Percentiles rank a stretch among this genome's conserved stretches.
Evolutionary conservation across 2,113 vertebrate genomes (phyloP).

Genomic region (Capra hircus): DNA sequence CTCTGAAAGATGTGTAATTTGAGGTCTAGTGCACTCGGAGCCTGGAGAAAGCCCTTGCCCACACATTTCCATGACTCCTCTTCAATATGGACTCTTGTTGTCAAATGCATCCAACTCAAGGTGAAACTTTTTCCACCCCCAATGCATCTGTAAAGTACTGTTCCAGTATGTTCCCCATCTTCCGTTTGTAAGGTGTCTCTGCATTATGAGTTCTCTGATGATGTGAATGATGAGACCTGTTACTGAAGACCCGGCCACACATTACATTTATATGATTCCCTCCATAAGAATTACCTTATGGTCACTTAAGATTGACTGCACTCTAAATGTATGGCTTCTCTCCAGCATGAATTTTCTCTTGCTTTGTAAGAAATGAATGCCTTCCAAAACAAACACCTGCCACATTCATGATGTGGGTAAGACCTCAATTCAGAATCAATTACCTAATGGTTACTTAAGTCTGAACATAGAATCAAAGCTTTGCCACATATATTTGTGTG

Average conservation of each 20-base stretch:
- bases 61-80: not conserved
- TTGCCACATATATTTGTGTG: not conserved
- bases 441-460: not conserved
- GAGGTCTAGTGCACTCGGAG: not conserved
- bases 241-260: too few species aligned
- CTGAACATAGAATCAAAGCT: not conserved
- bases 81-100: not conserved
- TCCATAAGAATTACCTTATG: too few species aligned
- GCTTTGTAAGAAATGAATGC: not conserved
- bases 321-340: too few species aligned
- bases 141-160: too few species aligned
- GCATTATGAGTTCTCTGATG: too few species aligned
- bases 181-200: too few species aligned
- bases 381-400: not conserved
- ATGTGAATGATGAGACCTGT: too few species aligned
- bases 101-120: not conserved
- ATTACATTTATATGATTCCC: too few species aligned
- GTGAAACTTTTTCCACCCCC: too few species aligned
- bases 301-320: too few species aligned
- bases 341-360: not conserved
- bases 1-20: not conserved
- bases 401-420: not conserved
- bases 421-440: not conserved
- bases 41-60: not conserved
- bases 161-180: too few species aligned